Evolutionary conservation across 2,888 invertebrate genomes (phyloP), one percentile per base, ranked within the genome.

Genomic region (Agrypnus murinus): DNA sequence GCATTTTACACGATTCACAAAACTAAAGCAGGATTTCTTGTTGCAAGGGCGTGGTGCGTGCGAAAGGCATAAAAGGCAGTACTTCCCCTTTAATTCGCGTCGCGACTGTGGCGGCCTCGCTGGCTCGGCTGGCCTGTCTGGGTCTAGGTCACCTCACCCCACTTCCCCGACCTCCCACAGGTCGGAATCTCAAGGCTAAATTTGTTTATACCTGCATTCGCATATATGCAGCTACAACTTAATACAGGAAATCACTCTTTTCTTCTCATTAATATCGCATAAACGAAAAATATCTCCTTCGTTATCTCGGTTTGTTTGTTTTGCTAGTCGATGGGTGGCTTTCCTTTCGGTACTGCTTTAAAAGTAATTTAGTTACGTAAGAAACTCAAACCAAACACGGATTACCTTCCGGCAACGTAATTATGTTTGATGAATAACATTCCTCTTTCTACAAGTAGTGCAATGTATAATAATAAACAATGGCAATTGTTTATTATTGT

Each of bases 151-250:
- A 83, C 82, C 82, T 78, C 81, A 77, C 79, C 78, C 80, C 80
- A 78, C 80, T 76, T 77, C 77, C 77, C 75, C 74, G 53, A 64
- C 77, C 70, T 76, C 79, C 78, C 78, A 79, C 79, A 75, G 73
- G 77, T 80, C 81, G 81, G 82, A 81, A 83, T 82, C 82, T 83
- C 84, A 84, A 84, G 84, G 83, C 80, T 84, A 81, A 80, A 82
- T 84, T 84, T 84, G 84, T 84, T 84, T 84, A 84, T 82, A 81
- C 79, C 77, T 79, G 79, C 71, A 74, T 59, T 69, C 64, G 71
- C 71, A 68, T 72, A 48, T 58, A 60, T 40, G 40, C 31, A 38
- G 58, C 66, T 59, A 46, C 66, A 59, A 65, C 55, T 40, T 34
- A n/a, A 32, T 48, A 65, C 46, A 65, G 53, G 53, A 64, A 53